phyloP scores from a whole-genome alignment of 2,113 vertebrate species.

The Cololabis saira region DNA sequence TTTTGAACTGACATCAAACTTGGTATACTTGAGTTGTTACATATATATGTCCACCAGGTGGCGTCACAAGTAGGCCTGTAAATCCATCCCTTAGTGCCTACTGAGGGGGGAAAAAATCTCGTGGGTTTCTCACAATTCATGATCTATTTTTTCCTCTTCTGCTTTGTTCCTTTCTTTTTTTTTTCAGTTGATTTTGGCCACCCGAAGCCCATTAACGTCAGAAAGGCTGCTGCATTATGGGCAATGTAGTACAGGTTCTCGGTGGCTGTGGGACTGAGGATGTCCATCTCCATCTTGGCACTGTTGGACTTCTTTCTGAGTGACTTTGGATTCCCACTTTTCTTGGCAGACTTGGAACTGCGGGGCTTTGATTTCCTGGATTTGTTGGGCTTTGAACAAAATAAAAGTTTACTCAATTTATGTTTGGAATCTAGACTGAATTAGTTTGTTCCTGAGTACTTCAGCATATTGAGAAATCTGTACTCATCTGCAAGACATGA shows the following conservation, averaged over 20 bases:
- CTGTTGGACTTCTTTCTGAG: conserved; percentile 60
- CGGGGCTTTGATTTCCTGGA: conserved; percentile 62
- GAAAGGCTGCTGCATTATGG: conserved; percentile 85
- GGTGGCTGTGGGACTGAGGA: conserved; percentile 85
- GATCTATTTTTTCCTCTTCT: conserved; percentile 59
- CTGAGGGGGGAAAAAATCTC: too few relatives aligned
- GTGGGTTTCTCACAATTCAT: conserved; percentile 2
- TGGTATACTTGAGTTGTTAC: too few relatives aligned
- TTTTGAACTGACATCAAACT: too few relatives aligned
- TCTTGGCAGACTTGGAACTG: conserved; percentile 63
- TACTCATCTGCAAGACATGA: conserved; percentile 36
- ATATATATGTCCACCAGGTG: not conserved
- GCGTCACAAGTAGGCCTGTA: not conserved
- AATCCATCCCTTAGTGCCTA: too few relatives aligned
- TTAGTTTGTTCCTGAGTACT: not conserved
- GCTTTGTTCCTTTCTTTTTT: conserved; percentile 70
- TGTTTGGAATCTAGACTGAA: too few relatives aligned
- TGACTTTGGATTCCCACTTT: conserved; percentile 52
- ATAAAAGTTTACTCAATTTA: not conserved
- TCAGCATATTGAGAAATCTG: conserved; percentile 40
- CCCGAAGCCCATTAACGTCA: conserved; percentile 83
- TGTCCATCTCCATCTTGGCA: conserved; percentile 67
- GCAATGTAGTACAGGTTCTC: conserved; percentile 88
- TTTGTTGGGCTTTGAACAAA: conserved; percentile 61
- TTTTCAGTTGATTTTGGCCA: conserved; percentile 81